These are phyloP conservation scores for Oncorhynchus mykiss DNA, from an alignment of 2,113 vertebrate genomes.

Conservation along the genomic window DNA sequence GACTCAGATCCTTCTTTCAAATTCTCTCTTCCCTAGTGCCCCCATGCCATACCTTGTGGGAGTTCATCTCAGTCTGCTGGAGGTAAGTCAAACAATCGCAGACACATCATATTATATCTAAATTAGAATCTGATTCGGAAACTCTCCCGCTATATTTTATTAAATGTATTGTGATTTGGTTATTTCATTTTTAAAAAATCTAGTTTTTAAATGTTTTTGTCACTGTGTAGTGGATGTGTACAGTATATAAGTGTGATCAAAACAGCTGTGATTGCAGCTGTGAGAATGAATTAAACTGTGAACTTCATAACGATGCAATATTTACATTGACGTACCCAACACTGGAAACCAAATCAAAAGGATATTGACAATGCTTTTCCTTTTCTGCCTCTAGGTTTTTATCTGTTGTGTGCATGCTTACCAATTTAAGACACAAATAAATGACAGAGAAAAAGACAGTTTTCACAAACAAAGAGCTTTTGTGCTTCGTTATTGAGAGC, in stretches of 20 bases:
- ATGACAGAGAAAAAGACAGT: constrained; percentile 23
- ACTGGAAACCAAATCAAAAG: constrained; percentile 30
- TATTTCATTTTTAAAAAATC: not conserved
- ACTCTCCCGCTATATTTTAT: not conserved
- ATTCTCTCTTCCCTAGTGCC: constrained; percentile 76
- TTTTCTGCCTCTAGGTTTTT: constrained; percentile 16
- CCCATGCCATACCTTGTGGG: constrained; percentile 98
- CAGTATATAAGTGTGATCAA: too few species aligned
- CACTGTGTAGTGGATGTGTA: too few species aligned
- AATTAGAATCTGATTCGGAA: not conserved
- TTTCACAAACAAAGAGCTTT: constrained; percentile 71
- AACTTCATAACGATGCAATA: constrained; percentile 22
- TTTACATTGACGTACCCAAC: constrained; percentile 37
- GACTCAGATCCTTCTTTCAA: constrained; percentile 10
- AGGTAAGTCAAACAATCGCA: constrained; percentile 76
- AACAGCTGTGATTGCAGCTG: not conserved
- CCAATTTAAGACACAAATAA: constrained; percentile 47
- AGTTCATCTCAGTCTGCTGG: constrained; percentile 93
- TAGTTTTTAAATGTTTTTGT: too few species aligned
- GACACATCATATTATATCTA: not conserved
- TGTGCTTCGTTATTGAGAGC: constrained; percentile 67
- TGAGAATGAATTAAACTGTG: not conserved
- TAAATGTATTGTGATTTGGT: not conserved
- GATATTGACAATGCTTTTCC: constrained; percentile 34
- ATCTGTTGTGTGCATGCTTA: constrained; percentile 43